phyloP scores from a whole-genome alignment of 2,888 invertebrate species.

The Acleris holmiana region DNA sequence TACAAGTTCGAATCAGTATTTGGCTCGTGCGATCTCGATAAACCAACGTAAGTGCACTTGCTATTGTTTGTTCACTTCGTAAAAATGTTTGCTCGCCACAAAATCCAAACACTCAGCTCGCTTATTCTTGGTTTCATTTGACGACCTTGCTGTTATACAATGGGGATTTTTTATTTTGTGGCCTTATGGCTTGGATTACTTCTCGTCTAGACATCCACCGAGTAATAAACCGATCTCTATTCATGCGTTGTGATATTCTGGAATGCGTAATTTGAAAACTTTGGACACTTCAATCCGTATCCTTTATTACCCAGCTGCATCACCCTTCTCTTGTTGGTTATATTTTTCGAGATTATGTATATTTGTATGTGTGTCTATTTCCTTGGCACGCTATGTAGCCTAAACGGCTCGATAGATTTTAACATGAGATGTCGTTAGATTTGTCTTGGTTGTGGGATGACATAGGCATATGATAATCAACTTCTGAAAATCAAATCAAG shows the following conservation, averaged over 20 bases:
- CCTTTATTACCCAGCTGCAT: no score
- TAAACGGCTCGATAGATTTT: no score
- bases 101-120: slow-evolving; percentile 29
- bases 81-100: slow-evolving; percentile 32
- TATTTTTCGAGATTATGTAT: no score
- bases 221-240: slow-evolving; percentile 55
- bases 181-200: slow-evolving; percentile 52
- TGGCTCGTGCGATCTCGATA: slow-evolving; percentile 13
- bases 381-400: no score
- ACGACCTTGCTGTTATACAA: slow-evolving; percentile 14
- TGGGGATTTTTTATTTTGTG: slow-evolving; percentile 48
- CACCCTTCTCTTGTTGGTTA: no score
- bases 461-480: no score
- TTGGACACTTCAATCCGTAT: background rate
- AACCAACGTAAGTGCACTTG: slow-evolving; percentile 31
- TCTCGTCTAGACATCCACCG: slow-evolving; percentile 50
- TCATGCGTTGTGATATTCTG: slow-evolving; percentile 44
- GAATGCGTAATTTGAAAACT: slow-evolving; percentile 19
- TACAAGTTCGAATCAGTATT: slow-evolving; percentile 13
- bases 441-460: no score
- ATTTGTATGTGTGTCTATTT: no score
- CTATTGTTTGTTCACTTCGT: slow-evolving; percentile 16
- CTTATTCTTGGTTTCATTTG: slow-evolving; percentile 25
- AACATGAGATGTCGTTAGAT: no score
- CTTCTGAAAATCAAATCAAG: no score